A percentile compares a stretch with the other conserved stretches of the same genome.
phyloP scores from a whole-genome alignment of 1,140 invertebrate species.

The Forficula auricularia region DNA sequence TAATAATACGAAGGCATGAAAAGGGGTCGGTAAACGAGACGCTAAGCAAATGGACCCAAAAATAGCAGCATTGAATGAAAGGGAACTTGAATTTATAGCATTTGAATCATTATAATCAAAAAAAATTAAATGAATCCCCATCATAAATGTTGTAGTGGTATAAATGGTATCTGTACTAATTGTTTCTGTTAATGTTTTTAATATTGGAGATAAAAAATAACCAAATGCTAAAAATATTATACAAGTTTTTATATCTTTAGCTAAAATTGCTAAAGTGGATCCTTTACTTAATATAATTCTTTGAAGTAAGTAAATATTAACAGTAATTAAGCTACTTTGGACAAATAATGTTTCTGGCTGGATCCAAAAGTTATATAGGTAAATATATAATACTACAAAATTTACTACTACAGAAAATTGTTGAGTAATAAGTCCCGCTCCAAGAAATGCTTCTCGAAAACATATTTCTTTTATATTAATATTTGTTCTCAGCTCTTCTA shows the following conservation, averaged over 20 bases:
- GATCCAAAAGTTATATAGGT: conserved; percentile 47
- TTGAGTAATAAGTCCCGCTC: conserved; percentile 51
- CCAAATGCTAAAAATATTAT: conserved; percentile 66
- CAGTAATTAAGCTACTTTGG: conserved; percentile 31
- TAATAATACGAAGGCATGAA: conserved; percentile 74
- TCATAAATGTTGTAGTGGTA: conserved; percentile 70
- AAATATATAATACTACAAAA: conserved; percentile 56
- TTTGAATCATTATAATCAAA: conserved; percentile 77
- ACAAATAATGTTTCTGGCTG: conserved; percentile 41
- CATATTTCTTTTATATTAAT: conserved; percentile 53
- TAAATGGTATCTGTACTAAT: conserved; percentile 95
- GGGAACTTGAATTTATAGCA: conserved; percentile 60
- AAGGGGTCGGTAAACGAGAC: conserved; percentile 65
- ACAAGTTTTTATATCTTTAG: conserved; percentile 44
- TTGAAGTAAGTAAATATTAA: conserved; percentile 38
- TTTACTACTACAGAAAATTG: conserved; percentile 56
- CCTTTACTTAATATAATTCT: conserved; percentile 21
- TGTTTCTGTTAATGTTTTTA: conserved; percentile 89
- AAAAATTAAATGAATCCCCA: conserved; percentile 74
- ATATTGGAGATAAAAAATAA: conserved; percentile 69
- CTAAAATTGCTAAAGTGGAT: background rate
- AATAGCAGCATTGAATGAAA: conserved; percentile 77
- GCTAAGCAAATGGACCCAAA: conserved; percentile 88
- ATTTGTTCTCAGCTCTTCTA: conserved; percentile 73
- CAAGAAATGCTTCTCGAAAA: conserved; percentile 45